Conservation (phyloP, 1,140 invertebrate genomes). For the Hyphantria cunea region DNA sequence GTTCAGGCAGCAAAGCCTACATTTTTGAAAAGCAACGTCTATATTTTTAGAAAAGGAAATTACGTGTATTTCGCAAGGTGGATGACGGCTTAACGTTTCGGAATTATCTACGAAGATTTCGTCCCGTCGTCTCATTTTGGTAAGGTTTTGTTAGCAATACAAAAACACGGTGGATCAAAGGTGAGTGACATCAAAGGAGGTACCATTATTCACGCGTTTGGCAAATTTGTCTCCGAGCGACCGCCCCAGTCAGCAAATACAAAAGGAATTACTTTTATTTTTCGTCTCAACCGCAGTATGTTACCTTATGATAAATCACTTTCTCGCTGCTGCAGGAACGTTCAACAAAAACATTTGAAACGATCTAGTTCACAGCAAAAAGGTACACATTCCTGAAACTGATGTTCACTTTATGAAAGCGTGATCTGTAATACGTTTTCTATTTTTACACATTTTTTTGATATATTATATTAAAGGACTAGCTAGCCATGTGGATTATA, state of each 20-base stretch:
- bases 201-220: conserved; percentile 72
- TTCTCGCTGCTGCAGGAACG: conserved; percentile 54
- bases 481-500: no score
- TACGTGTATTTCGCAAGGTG: background rate
- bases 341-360: conserved; percentile 65
- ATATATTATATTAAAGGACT: no score
- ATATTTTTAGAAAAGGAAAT: conserved; percentile 2
- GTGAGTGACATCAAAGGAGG: conserved; percentile 46
- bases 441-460: no score
- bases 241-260: conserved; percentile 63
- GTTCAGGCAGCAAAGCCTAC: conserved; percentile 12
- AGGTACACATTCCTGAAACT: conserved; percentile 6
- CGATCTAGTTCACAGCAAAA: conserved; percentile 55
- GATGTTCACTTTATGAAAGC: no score
- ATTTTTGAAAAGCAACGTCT: conserved; percentile 8
- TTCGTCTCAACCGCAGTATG: conserved; percentile 73
- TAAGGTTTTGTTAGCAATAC: conserved; percentile 39
- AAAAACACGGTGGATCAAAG: conserved; percentile 34
- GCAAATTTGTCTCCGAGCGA: conserved; percentile 60
- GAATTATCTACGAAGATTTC: no score
- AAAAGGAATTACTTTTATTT: conserved; percentile 78
- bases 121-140: no score
- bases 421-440: no score
- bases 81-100: conserved; percentile 9
- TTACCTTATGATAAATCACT: conserved; percentile 78